These are phyloP conservation scores for Accipiter cooperii DNA, from an alignment of 2,113 vertebrate species.

Conservation along the genomic window DNA sequence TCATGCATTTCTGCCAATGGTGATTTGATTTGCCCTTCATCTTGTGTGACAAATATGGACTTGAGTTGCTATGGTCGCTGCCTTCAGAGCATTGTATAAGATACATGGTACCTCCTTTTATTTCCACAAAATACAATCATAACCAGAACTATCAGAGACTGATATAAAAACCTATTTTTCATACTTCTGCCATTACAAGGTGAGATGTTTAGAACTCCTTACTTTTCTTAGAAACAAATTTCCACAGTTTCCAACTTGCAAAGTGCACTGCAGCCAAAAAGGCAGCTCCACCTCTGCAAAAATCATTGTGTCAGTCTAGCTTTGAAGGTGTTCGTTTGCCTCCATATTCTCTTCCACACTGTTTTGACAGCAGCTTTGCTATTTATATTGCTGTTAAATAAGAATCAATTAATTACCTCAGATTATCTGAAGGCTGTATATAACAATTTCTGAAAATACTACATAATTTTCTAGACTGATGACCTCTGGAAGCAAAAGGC, in stretches of 20 bases:
- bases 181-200: background rate
- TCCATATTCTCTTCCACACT: background rate
- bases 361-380: background rate
- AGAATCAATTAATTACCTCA: background rate
- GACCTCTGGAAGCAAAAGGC: background rate
- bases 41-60: background rate
- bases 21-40: constrained; percentile 31
- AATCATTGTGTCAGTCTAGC: background rate
- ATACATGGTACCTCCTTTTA: background rate
- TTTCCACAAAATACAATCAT: background rate
- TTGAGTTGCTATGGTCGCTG: background rate
- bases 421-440: background rate
- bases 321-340: background rate
- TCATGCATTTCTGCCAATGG: background rate
- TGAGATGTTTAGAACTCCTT: background rate
- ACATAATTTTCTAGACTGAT: background rate
- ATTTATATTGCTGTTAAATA: background rate
- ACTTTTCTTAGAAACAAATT: background rate
- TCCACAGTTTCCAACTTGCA: background rate
- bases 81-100: background rate
- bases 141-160: background rate
- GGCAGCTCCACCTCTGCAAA: background rate
- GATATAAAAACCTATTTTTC: background rate
- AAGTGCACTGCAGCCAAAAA: background rate
- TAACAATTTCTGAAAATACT: background rate